Evolutionary conservation across 1,140 invertebrate genomes (phyloP), one percentile per base, ranked within the genome.

Genomic region (Argopecten irradians): DNA sequence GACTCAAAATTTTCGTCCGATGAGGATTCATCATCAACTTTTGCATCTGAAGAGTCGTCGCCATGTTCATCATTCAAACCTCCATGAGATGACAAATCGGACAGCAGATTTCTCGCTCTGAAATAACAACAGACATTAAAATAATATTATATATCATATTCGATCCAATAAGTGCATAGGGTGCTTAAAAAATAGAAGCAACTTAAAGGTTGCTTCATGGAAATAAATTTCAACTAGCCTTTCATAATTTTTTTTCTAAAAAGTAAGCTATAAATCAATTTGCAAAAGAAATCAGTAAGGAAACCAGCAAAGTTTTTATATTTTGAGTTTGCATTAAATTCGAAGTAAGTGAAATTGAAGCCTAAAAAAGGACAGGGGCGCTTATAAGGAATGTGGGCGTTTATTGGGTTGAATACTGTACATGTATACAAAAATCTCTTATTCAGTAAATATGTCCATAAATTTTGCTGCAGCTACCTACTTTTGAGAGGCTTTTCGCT

Each of bases 181-280:
- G n/a, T n/a, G n/a, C n/a, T n/a, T n/a, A n/a, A n/a, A n/a, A n/a
- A n/a, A n/a, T n/a, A n/a, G n/a, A n/a, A n/a, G n/a, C n/a, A n/a
- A n/a, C n/a, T n/a, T n/a, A n/a, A n/a, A n/a, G n/a, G n/a, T n/a
- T n/a, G n/a, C 36, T 22, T 88, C 46, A 33, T 28, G 33, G 35
- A 35, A 28, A 16, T 43, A 22, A 32, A 41, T 39, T 28, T 16
- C 46, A 46, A 22, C 35, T 41, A 35, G 34, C 34, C 86, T 35
- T 55, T 55, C 87, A 82, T 87, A 34, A 86, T 87, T 84, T 88
- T 89, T 85, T 43, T 19, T 41, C 36, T 32, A 34, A 39, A 34
- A 34, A n/a, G n/a, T n/a, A n/a, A n/a, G n/a, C n/a, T n/a, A n/a
- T n/a, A n/a, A n/a, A n/a, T n/a, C n/a, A n/a, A n/a, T n/a, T n/a